These are phyloP conservation scores for Cepaea hortensis DNA, from an alignment of 2,888 invertebrate genomes.

Conservation along the genomic window DNA sequence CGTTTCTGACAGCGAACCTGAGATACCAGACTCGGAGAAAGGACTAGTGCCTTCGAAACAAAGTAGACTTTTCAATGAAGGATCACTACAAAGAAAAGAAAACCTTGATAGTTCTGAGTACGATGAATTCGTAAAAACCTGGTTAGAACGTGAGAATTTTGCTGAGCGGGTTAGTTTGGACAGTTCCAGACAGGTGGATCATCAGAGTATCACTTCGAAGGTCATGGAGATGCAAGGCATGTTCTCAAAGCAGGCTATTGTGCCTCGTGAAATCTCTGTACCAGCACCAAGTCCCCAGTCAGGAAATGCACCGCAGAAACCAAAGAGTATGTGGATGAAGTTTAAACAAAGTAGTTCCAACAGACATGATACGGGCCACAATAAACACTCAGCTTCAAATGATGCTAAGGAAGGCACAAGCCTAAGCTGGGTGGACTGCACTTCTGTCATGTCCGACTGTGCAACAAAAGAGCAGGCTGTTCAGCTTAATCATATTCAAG, in stretches of 20 bases:
- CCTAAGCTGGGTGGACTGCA: neutral
- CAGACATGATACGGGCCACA: neutral
- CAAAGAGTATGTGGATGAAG: neutral
- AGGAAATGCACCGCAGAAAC: neutral
- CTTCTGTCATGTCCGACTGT: neutral
- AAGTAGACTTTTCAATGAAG: neutral
- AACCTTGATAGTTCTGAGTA: neutral
- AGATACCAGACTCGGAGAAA: neutral
- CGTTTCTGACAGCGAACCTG: neutral
- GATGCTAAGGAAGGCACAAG: neutral
- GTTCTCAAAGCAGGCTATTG: neutral
- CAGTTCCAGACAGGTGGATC: slow-evolving; percentile 2
- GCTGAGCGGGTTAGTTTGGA: neutral
- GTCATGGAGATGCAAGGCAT: slow-evolving; percentile 7
- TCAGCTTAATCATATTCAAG: neutral
- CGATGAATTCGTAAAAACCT: slow-evolving; percentile 14
- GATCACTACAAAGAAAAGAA: neutral
- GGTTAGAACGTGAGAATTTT: slow-evolving; percentile 34
- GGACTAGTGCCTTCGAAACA: neutral
- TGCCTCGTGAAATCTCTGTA: neutral
- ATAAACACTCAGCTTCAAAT: neutral
- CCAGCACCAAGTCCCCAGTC: neutral
- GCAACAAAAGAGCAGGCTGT: neutral
- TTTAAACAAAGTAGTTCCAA: neutral
- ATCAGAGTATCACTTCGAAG: slow-evolving; percentile 30